phyloP scores from a whole-genome alignment of 2,888 invertebrate genomes.

The Atrina japonica region DNA sequence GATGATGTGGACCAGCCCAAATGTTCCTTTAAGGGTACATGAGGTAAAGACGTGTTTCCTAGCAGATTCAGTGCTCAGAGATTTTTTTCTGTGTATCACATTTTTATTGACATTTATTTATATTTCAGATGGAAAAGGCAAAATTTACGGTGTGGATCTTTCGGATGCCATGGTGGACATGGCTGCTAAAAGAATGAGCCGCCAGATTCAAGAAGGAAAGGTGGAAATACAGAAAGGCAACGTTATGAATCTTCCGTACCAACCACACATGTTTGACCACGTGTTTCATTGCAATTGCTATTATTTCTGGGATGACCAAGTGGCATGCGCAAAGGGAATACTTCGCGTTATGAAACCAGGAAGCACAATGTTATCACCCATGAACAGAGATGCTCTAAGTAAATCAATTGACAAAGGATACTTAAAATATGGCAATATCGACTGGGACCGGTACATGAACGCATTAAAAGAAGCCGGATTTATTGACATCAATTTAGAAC shows the following conservation, averaged over 20 bases:
- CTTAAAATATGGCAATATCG: slow-evolving; percentile 56
- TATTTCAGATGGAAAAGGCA: slow-evolving; percentile 70
- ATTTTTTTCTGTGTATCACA: too few relatives aligned
- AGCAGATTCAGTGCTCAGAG: too few relatives aligned
- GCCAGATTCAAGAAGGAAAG: slow-evolving; percentile 58
- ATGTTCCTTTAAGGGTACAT: too few relatives aligned
- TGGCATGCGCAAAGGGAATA: slow-evolving; percentile 58
- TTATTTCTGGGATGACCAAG: slow-evolving; percentile 74
- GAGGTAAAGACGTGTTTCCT: too few relatives aligned
- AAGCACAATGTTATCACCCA: slow-evolving; percentile 62
- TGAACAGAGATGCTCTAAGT: slow-evolving; percentile 51
- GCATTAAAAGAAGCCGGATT: slow-evolving; percentile 67
- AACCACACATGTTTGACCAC: slow-evolving; percentile 64
- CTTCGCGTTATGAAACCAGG: slow-evolving; percentile 72
- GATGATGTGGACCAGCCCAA: too few relatives aligned
- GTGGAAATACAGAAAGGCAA: slow-evolving; percentile 55
- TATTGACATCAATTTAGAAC: slow-evolving; percentile 57
- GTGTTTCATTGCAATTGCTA: slow-evolving; percentile 74
- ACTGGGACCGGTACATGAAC: slow-evolving; percentile 66
- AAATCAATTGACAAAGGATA: slow-evolving; percentile 44
- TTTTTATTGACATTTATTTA: too few relatives aligned
- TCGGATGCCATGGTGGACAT: slow-evolving; percentile 64
- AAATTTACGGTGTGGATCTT: slow-evolving; percentile 68
- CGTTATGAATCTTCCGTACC: slow-evolving; percentile 62
- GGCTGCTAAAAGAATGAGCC: slow-evolving; percentile 47